Evolutionary conservation across 2,888 invertebrate genomes (phyloP), one percentile per base, ranked within the genome.

Genomic region (Microchrysa polita): DNA sequence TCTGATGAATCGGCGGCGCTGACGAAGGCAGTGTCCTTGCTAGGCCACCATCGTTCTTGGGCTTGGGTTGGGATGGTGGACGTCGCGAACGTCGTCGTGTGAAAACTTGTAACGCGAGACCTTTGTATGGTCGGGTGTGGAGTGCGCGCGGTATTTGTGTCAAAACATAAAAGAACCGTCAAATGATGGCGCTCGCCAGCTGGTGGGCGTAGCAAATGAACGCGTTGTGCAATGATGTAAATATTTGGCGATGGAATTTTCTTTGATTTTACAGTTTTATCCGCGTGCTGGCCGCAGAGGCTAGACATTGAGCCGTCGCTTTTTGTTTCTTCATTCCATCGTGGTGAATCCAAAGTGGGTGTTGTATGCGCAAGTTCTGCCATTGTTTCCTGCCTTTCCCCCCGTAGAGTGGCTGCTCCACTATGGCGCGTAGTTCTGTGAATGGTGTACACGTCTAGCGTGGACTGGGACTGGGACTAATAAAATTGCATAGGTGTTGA

Each of bases 331-430:
- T 48, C 48, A 5, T n/a, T 42, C 23, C 34, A 42, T 48, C 48
- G 12, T 48, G 48, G 14, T 2, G 22, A 5, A 44, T 20, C 14
- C 48, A 42, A 9, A 27, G 34, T 63, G 40, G 55, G 67, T 18
- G 18, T 18, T 67, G 67, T 5, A 67, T 67, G 67, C 67, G 67
- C 67, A 53, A 53, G 67, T 53, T 67, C 16, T 27, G 4, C 18
- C 55, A n/a, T 67, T 44, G 67, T 55, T 67, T 53, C 12, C 20
- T 10, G 53, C 55, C 53, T 27, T 14, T 12, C 34, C 34, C 23
- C 23, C 42, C 7, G 7, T 42, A 42, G 14, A 12, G 2, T 48
- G 48, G 48, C 7, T 34, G 27, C 27, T 34, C 27, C 27, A 34
- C 27, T 7, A 34, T 7, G 27, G 27, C 27, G 27, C 27, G 2